Percentiles rank a stretch among this genome's conserved stretches.
Conservation (phyloP, 2,113 vertebrate genomes). For the Petaurus breviceps region DNA sequence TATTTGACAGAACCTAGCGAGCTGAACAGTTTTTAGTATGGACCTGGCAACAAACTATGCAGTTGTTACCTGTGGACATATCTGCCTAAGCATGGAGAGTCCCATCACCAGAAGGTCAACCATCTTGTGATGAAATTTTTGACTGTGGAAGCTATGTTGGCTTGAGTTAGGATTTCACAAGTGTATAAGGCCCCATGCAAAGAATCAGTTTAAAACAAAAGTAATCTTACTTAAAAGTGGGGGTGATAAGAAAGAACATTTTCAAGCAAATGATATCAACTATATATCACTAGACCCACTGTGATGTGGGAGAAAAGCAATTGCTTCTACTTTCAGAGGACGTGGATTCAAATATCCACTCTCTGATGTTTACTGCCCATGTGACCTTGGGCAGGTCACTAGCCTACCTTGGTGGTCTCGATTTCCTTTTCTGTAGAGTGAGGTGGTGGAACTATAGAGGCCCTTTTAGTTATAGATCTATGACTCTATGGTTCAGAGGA, state of each 20-base stretch:
- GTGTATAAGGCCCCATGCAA: not conserved
- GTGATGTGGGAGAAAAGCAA: not conserved
- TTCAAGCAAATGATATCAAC: not conserved
- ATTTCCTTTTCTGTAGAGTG: not conserved
- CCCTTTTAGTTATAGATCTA: not conserved
- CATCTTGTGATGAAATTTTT: not conserved
- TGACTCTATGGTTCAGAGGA: not conserved
- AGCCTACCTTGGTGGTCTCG: not conserved
- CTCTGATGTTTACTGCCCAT: not conserved
- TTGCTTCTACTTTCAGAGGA: not conserved
- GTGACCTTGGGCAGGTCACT: not conserved
- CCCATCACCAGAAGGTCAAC: not conserved
- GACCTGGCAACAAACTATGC: not conserved
- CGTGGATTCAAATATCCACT: not conserved
- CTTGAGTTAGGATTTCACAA: not conserved
- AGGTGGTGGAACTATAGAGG: not conserved
- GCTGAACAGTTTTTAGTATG: not conserved
- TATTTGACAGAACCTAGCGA: not conserved
- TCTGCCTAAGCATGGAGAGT: not conserved
- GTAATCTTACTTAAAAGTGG: not conserved
- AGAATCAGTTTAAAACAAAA: not conserved
- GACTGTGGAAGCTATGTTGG: not conserved
- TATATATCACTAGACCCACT: not conserved
- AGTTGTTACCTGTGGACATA: not conserved
- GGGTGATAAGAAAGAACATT: not conserved